phyloP scores from a whole-genome alignment of 2,888 invertebrate species.

The Biston betularia region DNA sequence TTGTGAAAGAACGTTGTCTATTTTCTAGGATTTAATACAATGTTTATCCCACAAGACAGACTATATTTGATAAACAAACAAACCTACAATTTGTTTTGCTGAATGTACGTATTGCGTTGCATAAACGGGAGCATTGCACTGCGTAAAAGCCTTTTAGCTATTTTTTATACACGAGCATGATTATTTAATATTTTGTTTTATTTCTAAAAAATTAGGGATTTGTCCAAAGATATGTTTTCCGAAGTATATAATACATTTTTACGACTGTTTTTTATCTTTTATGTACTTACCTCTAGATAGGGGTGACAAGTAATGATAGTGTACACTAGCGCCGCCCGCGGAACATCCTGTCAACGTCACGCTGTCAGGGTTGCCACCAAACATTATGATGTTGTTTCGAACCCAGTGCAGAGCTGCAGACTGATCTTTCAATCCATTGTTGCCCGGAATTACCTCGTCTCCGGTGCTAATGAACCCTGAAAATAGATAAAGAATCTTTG shows the following conservation, averaged over 20 bases:
- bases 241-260: too few species aligned
- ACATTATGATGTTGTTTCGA: constrained; percentile 88
- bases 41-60: constrained; percentile 1
- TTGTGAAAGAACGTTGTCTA: neutral
- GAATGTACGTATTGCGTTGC: neutral
- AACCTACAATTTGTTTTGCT: constrained; percentile 12
- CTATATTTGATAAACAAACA: constrained; percentile 2
- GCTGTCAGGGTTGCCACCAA: constrained; percentile 90
- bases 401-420: constrained; percentile 90
- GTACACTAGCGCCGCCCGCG: constrained; percentile 91
- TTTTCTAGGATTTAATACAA: constrained; percentile 3
- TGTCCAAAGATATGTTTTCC: too few species aligned
- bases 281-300: constrained; percentile 83
- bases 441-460: constrained; percentile 89
- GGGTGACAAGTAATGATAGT: constrained; percentile 89
- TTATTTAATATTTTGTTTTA: too few species aligned
- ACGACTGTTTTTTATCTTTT: too few species aligned
- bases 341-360: constrained; percentile 90
- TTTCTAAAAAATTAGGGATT: too few species aligned
- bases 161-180: too few species aligned
- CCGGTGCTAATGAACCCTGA: constrained; percentile 91
- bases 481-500: constrained; percentile 2
- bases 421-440: constrained; percentile 92
- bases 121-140: too few species aligned
- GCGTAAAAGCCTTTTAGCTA: too few species aligned